Percentiles rank a stretch among this genome's conserved stretches.
Evolutionary conservation across 2,888 invertebrate species (phyloP).

Genomic region (Cataglyphis albicans): DNA sequence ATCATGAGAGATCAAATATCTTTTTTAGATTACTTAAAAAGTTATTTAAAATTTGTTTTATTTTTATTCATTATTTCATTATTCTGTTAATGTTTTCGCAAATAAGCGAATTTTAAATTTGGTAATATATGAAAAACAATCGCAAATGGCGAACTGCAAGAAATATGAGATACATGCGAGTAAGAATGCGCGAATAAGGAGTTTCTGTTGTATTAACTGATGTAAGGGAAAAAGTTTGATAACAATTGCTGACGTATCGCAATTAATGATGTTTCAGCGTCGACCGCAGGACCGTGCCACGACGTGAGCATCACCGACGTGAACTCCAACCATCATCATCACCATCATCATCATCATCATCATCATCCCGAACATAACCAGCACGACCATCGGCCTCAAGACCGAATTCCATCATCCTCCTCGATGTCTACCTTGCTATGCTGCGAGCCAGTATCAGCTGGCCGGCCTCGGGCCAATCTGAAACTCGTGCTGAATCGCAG

Average conservation of each 20-base stretch:
- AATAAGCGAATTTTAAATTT: not conserved
- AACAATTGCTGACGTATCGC: constrained; percentile 19
- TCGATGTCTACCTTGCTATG: constrained; percentile 87
- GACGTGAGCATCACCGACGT: constrained; percentile 77
- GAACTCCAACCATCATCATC: constrained; percentile 57
- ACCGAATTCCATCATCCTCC: constrained; percentile 47
- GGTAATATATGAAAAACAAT: not conserved
- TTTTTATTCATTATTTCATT: not conserved
- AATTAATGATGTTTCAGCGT: constrained; percentile 61
- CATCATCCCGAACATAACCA: constrained; percentile 55
- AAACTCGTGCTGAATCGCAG: constrained; percentile 88
- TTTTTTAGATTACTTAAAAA: not conserved
- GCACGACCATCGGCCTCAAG: constrained; percentile 48
- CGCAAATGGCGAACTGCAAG: not conserved
- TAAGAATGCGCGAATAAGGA: constrained; percentile 10
- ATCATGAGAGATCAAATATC: not conserved
- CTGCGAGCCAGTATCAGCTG: constrained; percentile 85
- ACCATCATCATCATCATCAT: constrained; percentile 57
- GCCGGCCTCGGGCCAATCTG: constrained; percentile 87
- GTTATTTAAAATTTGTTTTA: not conserved
- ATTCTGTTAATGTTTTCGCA: not conserved
- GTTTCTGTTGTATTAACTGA: constrained; percentile 24
- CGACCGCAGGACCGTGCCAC: constrained; percentile 72
- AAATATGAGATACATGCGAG: not conserved
- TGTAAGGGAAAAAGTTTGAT: constrained; percentile 22